Evolutionary conservation across 2,113 vertebrate species (phyloP), one percentile per base, ranked within the genome.

Genomic region (Talpa occidentalis): DNA sequence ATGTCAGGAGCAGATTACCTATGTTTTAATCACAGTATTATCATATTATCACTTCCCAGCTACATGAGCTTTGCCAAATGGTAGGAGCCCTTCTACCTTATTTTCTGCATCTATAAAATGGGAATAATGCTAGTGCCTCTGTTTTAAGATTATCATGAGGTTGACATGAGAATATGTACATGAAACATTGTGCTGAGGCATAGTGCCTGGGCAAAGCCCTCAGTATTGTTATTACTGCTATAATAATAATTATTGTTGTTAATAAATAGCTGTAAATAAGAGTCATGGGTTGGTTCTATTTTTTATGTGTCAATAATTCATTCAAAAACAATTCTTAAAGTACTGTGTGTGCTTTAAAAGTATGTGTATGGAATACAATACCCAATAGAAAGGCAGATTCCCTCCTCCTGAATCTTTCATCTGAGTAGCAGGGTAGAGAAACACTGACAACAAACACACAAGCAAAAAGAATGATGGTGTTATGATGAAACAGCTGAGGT

Each of bases 121-220:
- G 11, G n/a, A 1, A 66, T 32, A 91, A 67, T 81, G 28, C 67
- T 16, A 67, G 5, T 24, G 14, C 28, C 82, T 67, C 72, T 40
- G 91, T 87, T 66, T 78, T 73, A 79, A 80, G 42, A n/a, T 28
- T 66, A 60, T 56, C 90, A 64, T 69, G 49, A 88, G 14, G 78
- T 12, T 79, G 7, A 49, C 42, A 44, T 16, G 16, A 76, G 21
- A 73, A 85, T 81, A 72, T 52, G 21, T 42, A 80, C 5, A 9
- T 44, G 15, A 81, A 87, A 76, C n/a, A 56, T 7, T 74, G 10
- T 78, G 76, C 40, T 88, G 47, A 84, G 54, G 32, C 35, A 40
- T 4, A 69, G 26, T 42, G n/a, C 26, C 37, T 24, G 42, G 1
- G 35, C 21, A 74, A 0, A 37, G 28, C 35, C 40, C 19, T 85